Evolutionary conservation across 2,113 vertebrate genomes (phyloP).

Genomic region (Physeter macrocephalus): DNA sequence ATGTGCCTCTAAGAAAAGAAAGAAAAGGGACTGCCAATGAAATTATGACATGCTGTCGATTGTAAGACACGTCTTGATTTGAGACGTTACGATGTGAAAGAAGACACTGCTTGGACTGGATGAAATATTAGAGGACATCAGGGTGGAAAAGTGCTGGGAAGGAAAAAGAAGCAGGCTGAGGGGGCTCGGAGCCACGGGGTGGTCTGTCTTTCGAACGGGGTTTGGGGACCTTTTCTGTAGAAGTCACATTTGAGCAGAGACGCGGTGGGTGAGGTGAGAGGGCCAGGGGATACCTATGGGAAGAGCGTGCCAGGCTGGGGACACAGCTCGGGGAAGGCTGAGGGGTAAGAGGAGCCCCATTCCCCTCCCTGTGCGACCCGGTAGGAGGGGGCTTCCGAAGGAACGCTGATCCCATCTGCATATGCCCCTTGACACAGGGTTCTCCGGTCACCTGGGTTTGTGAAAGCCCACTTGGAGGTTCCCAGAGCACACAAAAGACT

Average conservation of each 20-base stretch:
- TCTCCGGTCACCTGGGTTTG: fast-evolving
- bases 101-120: fast-evolving
- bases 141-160: neutral
- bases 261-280: neutral
- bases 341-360: neutral
- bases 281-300: neutral
- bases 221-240: neutral
- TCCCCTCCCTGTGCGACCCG: neutral
- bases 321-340: neutral
- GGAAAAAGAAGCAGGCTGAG: neutral
- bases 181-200: fast-evolving
- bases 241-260: neutral
- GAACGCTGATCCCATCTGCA: fast-evolving
- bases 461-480: neutral
- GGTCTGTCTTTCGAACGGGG: fast-evolving
- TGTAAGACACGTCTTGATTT: neutral
- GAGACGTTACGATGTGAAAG: fast-evolving
- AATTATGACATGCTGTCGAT: neutral
- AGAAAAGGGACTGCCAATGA: slow-evolving; percentile 25
- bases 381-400: fast-evolving
- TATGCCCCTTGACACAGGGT: fast-evolving
- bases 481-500: neutral
- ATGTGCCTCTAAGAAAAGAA: slow-evolving; percentile 40
- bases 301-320: neutral
- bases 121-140: fast-evolving